Percentiles rank a stretch among this genome's conserved stretches.
Evolutionary conservation across 2,888 invertebrate genomes (phyloP).

Genomic region (Arge pagana): DNA sequence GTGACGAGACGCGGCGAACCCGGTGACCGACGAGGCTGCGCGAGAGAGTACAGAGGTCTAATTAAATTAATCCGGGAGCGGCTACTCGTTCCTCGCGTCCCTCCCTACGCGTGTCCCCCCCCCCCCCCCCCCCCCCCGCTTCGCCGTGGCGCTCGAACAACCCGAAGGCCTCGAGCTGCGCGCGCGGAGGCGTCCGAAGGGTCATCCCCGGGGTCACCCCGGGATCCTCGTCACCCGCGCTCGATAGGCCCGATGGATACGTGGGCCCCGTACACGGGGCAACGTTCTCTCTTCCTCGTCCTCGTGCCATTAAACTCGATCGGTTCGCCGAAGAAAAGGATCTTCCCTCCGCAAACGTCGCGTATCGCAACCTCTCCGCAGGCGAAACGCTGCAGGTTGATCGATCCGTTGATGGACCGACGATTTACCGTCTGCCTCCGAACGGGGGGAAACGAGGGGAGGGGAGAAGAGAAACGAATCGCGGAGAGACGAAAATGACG

Average conservation of each 20-base stretch:
- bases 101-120: neutral
- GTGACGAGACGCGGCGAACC: constrained; percentile 35
- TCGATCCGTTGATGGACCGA: neutral
- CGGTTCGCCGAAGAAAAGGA: no score
- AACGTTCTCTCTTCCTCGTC: no score
- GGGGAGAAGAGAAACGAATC: no score
- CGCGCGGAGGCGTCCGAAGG: constrained; percentile 24
- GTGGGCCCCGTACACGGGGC: no score
- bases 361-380: neutral
- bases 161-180: neutral
- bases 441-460: no score
- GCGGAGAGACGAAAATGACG: neutral
- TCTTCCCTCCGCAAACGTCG: no score
- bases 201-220: constrained; percentile 38
- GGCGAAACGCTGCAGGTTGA: neutral
- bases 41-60: constrained; percentile 32
- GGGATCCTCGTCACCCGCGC: constrained; percentile 19
- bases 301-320: no score
- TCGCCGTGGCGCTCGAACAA: constrained; percentile 1
- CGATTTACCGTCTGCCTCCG: neutral
- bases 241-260: neutral
- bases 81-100: constrained; percentile 32
- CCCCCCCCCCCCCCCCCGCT: constrained; percentile 35
- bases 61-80: constrained; percentile 54
- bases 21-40: constrained; percentile 27